Conservation (phyloP, 2,797 vertebrate species). For the Sebastes nivosus region DNA sequence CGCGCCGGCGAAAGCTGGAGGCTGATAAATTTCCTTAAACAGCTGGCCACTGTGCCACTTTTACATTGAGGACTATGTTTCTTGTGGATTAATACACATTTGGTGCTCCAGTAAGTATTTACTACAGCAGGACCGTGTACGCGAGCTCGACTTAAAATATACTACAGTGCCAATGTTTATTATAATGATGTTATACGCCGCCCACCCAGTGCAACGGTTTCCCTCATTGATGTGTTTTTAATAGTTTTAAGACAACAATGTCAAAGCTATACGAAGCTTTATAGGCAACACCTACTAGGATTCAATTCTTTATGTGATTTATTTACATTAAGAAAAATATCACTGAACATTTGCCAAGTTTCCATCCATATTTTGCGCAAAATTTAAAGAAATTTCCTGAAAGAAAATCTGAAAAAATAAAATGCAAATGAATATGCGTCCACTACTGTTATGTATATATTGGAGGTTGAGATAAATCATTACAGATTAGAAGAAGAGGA, state of each 20-base stretch:
- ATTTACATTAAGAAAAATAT: too few species aligned
- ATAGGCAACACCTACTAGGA: too few species aligned
- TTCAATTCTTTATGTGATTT: too few species aligned
- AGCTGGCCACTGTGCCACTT: neutral
- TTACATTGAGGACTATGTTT: neutral
- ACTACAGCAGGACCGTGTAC: neutral
- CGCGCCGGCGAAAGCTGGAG: too few species aligned
- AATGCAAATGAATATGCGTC: neutral
- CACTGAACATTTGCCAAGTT: too few species aligned
- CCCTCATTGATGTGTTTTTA: neutral
- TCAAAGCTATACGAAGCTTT: too few species aligned
- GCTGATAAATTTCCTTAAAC: neutral
- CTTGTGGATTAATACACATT: neutral
- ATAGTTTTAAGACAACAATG: neutral
- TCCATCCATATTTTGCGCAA: too few species aligned
- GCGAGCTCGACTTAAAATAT: neutral
- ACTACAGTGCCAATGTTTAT: neutral
- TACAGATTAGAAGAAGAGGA: neutral
- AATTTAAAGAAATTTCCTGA: fast-evolving
- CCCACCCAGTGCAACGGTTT: neutral
- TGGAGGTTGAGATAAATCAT: neutral
- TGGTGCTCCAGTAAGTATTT: neutral
- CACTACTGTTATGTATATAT: too few species aligned
- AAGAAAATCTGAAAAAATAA: neutral
- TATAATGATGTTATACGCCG: neutral